Evolutionary conservation across 92 coral and sea anemone species (phyloP), one percentile per base, ranked within the genome.

Genomic region (Bergia sp.): DNA sequence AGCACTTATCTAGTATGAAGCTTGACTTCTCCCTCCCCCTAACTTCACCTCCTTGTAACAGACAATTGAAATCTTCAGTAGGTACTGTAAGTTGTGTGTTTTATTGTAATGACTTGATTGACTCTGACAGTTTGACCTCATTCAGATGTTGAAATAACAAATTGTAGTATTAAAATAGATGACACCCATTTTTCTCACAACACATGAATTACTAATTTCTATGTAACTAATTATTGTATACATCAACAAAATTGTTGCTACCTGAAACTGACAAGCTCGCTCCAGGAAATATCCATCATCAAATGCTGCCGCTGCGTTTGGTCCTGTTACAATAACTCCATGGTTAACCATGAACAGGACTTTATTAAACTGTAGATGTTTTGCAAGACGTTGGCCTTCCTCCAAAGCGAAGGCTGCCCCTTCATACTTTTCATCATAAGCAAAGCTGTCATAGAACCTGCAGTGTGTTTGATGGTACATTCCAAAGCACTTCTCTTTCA

Each of bases 211-310:
- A 29, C 29, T 29, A 29, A 29, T 29, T 29, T 29, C 29, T 29
- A 29, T 29, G 29, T 29, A 44, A 44, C 42, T 40, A 76, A 9
- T 9, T 2, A 37, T 11, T 8, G 45, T 55, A 8, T 9, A 45
- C 37, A 8, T 3, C 41, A 55, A 86, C 5, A 2, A 58, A n/a
- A 8, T 12, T 50, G 2, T 40, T 7, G 71, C 66, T 84, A 95
- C 98, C 96, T 95, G 98, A 81, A 85, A 74, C 93, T 84, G 76
- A 76, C 98, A 95, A 73, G 98, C 93, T 15, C 98, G 89, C 74
- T 95, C 96, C 89, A 95, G 81, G 57, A 89, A 93, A 85, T 93
- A 93, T 1, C 76, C 78, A 50, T 91, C 88, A 81, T 89, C 89
- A 77, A 95, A 95, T 41, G 96, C 90, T 15, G 82, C 76, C 15